phyloP scores from a whole-genome alignment of 2,113 vertebrate species.

The Podarcis cretensis region DNA sequence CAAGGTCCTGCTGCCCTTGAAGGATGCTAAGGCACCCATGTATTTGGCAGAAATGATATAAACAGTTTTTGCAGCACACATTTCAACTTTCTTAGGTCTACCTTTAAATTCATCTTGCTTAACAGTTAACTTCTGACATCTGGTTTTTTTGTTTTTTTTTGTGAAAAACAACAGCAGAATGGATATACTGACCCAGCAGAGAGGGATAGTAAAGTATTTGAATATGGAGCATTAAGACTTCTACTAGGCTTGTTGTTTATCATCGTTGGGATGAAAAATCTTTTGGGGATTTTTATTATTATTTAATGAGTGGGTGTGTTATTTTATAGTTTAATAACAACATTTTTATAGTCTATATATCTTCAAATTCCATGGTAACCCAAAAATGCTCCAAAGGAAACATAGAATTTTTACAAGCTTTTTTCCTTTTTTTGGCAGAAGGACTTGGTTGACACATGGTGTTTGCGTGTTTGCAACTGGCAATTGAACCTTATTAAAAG shows the following conservation, averaged over 20 bases:
- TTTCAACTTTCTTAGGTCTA: slow-evolving; percentile 31
- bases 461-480: neutral
- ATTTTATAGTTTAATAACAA: neutral
- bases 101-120: slow-evolving; percentile 44
- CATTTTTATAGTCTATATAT: neutral
- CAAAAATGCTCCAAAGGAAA: neutral
- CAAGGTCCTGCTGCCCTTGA: slow-evolving; percentile 51
- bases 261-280: neutral
- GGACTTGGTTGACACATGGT: neutral
- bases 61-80: neutral
- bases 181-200: slow-evolving; percentile 11
- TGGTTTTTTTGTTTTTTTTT: slow-evolving; percentile 30
- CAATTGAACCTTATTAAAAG: slow-evolving; percentile 3
- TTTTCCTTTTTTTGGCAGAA: neutral
- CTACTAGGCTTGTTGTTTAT: neutral
- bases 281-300: no score
- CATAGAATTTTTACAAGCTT: neutral
- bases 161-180: slow-evolving; percentile 31
- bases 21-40: neutral
- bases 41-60: neutral
- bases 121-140: slow-evolving; percentile 45
- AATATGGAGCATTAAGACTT: neutral
- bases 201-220: slow-evolving; percentile 19
- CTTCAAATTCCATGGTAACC: neutral
- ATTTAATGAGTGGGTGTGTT: neutral